phyloP scores from a whole-genome alignment of 2,888 invertebrate genomes.

The Chrysotoxum bicinctum region DNA sequence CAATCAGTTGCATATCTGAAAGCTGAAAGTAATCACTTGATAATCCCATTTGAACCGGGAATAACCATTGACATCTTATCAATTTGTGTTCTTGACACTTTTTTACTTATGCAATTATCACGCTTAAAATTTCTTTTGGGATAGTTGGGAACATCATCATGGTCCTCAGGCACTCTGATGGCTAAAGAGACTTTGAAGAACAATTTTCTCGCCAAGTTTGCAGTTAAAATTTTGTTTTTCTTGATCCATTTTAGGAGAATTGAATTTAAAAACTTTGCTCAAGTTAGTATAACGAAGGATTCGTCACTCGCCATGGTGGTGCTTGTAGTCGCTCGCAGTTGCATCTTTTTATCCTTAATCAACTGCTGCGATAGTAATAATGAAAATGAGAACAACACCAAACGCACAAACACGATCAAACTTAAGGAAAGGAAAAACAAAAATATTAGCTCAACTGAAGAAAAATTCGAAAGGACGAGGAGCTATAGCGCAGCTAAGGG shows the following conservation, averaged over 20 bases:
- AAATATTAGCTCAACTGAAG: constrained; percentile 52
- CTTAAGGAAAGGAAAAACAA: constrained; percentile 27
- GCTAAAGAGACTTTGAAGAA: constrained; percentile 31
- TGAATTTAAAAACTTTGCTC: constrained; percentile 49
- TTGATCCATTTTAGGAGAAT: constrained; percentile 44
- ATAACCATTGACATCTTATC: constrained; percentile 36
- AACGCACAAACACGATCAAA: constrained; percentile 54
- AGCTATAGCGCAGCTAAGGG: not conserved
- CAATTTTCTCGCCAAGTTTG: constrained; percentile 45
- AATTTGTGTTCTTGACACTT: constrained; percentile 59
- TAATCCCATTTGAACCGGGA: constrained; percentile 14
- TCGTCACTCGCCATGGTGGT: not conserved
- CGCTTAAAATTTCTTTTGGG: constrained; percentile 34
- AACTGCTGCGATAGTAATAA: constrained; percentile 48
- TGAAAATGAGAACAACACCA: constrained; percentile 52
- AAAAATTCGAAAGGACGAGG: not conserved
- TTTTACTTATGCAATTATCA: constrained; percentile 51
- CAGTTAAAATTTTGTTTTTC: constrained; percentile 48
- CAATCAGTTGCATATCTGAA: constrained; percentile 23
- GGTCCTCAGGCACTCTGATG: not conserved
- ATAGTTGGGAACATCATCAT: not conserved
- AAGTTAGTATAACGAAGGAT: constrained; percentile 28
- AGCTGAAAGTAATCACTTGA: constrained; percentile 18
- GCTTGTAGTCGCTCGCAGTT: not conserved
- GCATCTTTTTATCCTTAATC: constrained; percentile 44